Conservation (phyloP, 2,113 vertebrate genomes). For the Ceyx cyanopectus region DNA sequence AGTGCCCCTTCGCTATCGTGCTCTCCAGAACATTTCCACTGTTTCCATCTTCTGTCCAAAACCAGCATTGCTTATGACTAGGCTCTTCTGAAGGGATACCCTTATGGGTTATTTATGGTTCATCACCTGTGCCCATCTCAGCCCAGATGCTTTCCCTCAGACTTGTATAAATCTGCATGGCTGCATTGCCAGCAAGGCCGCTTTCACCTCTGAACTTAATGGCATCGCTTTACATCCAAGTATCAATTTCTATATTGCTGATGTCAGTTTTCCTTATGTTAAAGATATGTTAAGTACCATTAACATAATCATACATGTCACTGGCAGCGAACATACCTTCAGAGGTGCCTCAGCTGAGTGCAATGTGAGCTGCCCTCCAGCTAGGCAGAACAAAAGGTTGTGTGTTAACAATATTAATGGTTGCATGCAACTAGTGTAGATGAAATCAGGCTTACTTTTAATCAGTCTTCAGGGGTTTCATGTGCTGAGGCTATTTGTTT, state of each 20-base stretch:
- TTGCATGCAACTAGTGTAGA: conserved; percentile 5
- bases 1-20: background rate
- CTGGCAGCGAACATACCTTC: conserved; percentile 1
- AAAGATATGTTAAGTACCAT: background rate
- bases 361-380: conserved; percentile 54
- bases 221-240: background rate
- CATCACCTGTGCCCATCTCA: background rate
- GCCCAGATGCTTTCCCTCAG: background rate
- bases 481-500: conserved; percentile 48
- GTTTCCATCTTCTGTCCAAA: background rate
- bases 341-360: conserved; percentile 19
- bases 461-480: conserved; percentile 47
- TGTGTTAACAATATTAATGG: conserved; percentile 66
- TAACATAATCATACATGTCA: conserved; percentile 31
- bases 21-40: background rate
- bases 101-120: background rate
- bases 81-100: background rate
- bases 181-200: background rate
- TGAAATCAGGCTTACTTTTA: conserved; percentile 62
- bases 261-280: background rate
- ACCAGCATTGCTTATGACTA: background rate
- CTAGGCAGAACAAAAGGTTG: conserved; percentile 44
- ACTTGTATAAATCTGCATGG: accelerated
- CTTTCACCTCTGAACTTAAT: background rate
- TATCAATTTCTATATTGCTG: background rate